Evolutionary conservation across 2,797 vertebrate genomes (phyloP), one percentile per base, ranked within the genome.

Genomic region (Artibeus jamaicensis): DNA sequence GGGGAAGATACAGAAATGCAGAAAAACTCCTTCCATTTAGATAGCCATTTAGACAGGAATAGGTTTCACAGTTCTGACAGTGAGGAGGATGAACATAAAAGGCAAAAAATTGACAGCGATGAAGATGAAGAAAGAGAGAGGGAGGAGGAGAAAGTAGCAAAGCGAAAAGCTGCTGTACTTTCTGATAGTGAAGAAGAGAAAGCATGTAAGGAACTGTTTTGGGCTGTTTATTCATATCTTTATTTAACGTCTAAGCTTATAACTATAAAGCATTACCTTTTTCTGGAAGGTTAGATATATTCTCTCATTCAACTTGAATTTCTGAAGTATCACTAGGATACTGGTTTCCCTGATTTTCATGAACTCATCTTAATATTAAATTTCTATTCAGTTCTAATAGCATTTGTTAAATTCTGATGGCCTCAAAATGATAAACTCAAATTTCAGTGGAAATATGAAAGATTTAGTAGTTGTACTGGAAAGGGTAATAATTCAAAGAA

Each of bases 141-240:
- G 0, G 99, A 99, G 46, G 98, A 98, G 2, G 99, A 99, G 53
- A 99, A 98, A 93, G 96, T 89, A 85, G 98, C 98, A n/a, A 99
- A 99, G 98, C 99, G 99, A 97, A 99, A 99, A 99, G 99, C 99
- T 68, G 98, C 99, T 24, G 96, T 99, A 77, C 98, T 99, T 48
- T 99, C 99, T 4, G 99, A 99, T 98, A 99, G 99, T 24, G 99
- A 99, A 91, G 99, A 97, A 74, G 99, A 99, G 82, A 98, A 98
- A 98, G 93, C 98, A 98, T 92, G 99, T 99, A 98, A 99, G 98
- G 65, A 97, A 44, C 91, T 77, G 19, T 26, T 71, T 86, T 3
- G 57, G 34, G 15, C 59, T 71, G 2, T 85, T 65, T 48, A 12
- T 70, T 48, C 46, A 0, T 77, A 59, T 37, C 46, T 84, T 73